A percentile compares a stretch with the other conserved stretches of the same genome.
These are phyloP conservation scores for Drosophila borealis DNA, from an alignment of 2,888 invertebrate genomes.

Conservation along the genomic window DNA sequence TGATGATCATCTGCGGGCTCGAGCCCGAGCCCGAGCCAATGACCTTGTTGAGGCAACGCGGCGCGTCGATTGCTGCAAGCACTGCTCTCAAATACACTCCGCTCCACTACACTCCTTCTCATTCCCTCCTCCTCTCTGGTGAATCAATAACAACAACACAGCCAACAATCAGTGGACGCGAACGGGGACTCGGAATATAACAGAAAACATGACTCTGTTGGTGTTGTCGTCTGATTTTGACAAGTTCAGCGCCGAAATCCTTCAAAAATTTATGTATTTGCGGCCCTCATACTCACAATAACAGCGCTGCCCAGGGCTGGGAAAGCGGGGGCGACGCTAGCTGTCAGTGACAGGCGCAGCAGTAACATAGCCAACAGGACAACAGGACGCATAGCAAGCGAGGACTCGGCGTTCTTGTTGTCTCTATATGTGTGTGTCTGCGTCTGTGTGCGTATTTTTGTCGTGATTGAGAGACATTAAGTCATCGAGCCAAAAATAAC, in stretches of 20 bases:
- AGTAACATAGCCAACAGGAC: constrained; percentile 39
- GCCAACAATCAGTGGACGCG: constrained; percentile 25
- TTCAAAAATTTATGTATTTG: constrained; percentile 81
- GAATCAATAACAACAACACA: constrained; percentile 69
- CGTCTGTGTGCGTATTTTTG: constrained; percentile 48
- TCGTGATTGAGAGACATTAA: constrained; percentile 80
- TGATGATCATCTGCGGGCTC: constrained; percentile 74
- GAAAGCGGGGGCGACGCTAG: background rate
- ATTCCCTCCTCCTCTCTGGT: constrained; percentile 2
- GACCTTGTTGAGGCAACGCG: constrained; percentile 64
- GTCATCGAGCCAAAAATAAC: constrained; percentile 53
- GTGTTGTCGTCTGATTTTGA: constrained; percentile 81
- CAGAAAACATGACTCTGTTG: constrained; percentile 46
- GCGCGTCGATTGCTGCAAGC: constrained; percentile 9
- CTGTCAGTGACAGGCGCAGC: constrained; percentile 74
- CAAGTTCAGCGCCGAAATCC: constrained; percentile 84
- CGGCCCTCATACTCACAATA: constrained; percentile 33
- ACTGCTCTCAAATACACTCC: background rate
- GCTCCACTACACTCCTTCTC: background rate
- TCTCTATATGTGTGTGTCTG: constrained; percentile 25
- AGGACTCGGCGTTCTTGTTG: constrained; percentile 42
- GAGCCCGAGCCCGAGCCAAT: constrained; percentile 63
- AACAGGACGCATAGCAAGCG: constrained; percentile 26
- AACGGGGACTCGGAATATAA: constrained; percentile 32
- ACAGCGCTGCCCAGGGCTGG: background rate